Conservation (phyloP, 53 echinoderm and acorn worm genomes). For the Holothuria leucospilota region DNA sequence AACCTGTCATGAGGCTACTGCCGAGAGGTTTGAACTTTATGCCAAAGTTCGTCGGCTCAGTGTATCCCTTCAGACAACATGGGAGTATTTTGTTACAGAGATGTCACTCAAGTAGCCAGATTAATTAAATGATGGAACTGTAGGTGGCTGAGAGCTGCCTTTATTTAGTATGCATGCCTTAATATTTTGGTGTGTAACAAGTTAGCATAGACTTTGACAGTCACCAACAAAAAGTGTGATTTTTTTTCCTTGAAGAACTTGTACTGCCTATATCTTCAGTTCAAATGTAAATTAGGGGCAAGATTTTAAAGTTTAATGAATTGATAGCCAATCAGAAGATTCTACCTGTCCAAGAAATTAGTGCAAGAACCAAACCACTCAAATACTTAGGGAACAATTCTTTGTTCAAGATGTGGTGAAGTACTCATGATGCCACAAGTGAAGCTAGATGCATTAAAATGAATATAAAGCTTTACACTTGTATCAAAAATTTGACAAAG, state of each 20-base stretch:
- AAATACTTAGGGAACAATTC: no score
- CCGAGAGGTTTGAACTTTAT: constrained; percentile 36
- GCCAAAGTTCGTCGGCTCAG: constrained; percentile 20
- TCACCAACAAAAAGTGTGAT: constrained; percentile 26
- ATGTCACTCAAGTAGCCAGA: constrained; percentile 23
- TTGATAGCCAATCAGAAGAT: constrained; percentile 20
- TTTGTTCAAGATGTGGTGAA: no score
- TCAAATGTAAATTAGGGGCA: constrained; percentile 64
- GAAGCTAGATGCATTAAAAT: no score
- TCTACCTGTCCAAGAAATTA: constrained; percentile 17
- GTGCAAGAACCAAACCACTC: no score
- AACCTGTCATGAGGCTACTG: constrained; percentile 22
- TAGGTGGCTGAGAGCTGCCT: not conserved
- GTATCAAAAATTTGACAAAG: no score
- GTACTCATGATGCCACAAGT: no score
- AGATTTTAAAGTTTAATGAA: constrained; percentile 41
- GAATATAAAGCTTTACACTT: no score
- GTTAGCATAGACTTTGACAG: constrained; percentile 18
- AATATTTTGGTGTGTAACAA: constrained; percentile 37
- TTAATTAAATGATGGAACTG: constrained; percentile 14
- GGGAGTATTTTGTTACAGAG: constrained; percentile 28
- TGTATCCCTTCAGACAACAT: constrained; percentile 1
- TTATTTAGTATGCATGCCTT: constrained; percentile 45
- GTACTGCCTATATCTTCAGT: not conserved
- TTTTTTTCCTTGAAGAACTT: constrained; percentile 44